Conservation (phyloP, 2,888 invertebrate species). For the Electrophaes corylata region DNA sequence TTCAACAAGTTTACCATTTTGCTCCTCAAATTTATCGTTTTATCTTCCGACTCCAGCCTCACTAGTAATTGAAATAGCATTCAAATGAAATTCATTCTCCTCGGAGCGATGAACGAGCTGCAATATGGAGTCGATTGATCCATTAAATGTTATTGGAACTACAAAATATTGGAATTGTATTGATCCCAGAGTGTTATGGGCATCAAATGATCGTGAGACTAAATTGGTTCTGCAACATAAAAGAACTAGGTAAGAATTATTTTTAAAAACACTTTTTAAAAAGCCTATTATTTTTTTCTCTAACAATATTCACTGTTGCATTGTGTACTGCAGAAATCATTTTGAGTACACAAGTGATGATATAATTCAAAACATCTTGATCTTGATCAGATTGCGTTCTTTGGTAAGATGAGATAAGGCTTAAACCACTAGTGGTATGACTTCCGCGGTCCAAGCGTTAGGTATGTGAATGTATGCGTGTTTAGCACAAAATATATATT, state of each 20-base stretch:
- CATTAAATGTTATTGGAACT: slow-evolving; percentile 16
- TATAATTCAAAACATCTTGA: slow-evolving; percentile 4
- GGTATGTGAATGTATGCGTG: not conserved
- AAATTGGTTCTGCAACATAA: slow-evolving; percentile 14
- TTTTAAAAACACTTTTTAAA: too few relatives aligned
- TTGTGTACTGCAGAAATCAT: slow-evolving; percentile 9
- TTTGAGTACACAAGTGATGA: slow-evolving; percentile 16
- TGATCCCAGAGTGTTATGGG: slow-evolving; percentile 14
- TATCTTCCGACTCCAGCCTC: not conserved
- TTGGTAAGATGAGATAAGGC: not conserved
- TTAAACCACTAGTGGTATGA: not conserved
- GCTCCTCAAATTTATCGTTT: not conserved
- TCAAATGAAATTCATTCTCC: slow-evolving; percentile 10
- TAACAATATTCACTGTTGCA: not conserved
- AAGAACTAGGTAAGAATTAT: too few relatives aligned
- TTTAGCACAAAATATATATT: not conserved
- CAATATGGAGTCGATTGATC: slow-evolving; percentile 7
- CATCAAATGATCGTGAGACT: slow-evolving; percentile 8
- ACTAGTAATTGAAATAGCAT: slow-evolving; percentile 6
- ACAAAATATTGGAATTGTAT: slow-evolving; percentile 19
- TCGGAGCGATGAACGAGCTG: slow-evolving; percentile 4
- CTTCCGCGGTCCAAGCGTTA: not conserved
- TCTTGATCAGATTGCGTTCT: not conserved
- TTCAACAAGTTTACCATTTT: too few relatives aligned
- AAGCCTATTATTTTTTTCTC: too few relatives aligned